Evolutionary conservation across 2,888 invertebrate genomes (phyloP), one percentile per base, ranked within the genome.

Genomic region (Homarus gammarus): DNA sequence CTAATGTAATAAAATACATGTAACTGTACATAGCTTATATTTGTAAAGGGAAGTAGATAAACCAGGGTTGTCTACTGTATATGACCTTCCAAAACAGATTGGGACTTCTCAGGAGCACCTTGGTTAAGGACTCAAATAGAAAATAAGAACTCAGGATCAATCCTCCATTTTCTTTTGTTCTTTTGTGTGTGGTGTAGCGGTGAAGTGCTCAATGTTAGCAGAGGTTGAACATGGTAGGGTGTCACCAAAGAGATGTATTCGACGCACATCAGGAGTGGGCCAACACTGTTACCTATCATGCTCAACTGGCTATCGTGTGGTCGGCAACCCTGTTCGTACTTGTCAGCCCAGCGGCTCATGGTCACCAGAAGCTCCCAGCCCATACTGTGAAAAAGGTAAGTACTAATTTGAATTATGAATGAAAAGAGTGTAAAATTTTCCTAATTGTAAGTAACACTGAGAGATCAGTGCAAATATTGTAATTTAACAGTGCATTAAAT

Each of bases 201-300:
- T 89, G 27, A 87, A 91, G 40, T 93, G 93, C 83, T 92, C 92
- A 0, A 83, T 87, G 12, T 81, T 93, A 68, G 72, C 79, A 8
- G 89, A 86, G 18, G 92, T 92, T 6, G 90, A 90, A 22, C 91
- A 92, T 72, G 93, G 93, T 22, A 92, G 92, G 38, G 92, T 93
- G 27, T 91, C 92, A 31, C 93, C 93, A 8, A 64, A 79, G 10
- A 83, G 91, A 2, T 93, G 93, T 77, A 85, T 73, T 1, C 40
- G 85, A 1, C 77, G 91, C 5, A 79, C 91, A 1, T 89, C 91
- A 5, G 77, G 79, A 27, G 79, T 87, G 15, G 92, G 92, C 2
- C 88, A 92, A 81, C 92, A 92, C 75, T 92, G 92, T 84, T 92
- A 92, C 84, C 92, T 92, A 64, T 92, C 92, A 10, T 93, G 93